Evolutionary conservation across 2,113 vertebrate species (phyloP).

Genomic region (Strix uralensis): DNA sequence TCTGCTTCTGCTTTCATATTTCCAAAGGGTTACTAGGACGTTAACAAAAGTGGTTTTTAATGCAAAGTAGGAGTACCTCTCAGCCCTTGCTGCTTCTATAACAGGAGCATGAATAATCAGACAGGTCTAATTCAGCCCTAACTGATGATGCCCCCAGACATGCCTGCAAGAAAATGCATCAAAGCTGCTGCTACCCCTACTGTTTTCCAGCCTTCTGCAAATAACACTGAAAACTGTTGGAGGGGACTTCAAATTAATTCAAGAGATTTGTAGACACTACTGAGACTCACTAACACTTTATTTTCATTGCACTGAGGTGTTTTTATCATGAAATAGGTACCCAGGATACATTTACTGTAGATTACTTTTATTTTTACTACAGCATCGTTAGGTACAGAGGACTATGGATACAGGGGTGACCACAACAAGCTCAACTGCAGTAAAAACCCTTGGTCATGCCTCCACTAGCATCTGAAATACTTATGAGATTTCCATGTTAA

Average conservation of each 20-base stretch:
- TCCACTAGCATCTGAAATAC: not conserved
- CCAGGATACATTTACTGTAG: not conserved
- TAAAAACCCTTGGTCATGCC: not conserved
- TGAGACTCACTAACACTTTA: slow-evolving; percentile 29
- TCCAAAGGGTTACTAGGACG: not conserved
- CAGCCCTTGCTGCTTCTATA: not conserved
- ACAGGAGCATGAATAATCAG: not conserved
- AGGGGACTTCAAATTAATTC: not conserved
- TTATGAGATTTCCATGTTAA: accelerated
- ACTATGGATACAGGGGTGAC: not conserved
- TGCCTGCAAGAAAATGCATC: not conserved
- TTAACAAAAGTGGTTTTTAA: not conserved
- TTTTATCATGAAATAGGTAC: not conserved
- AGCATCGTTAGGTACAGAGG: not conserved
- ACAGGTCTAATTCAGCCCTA: not conserved
- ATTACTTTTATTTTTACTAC: slow-evolving; percentile 22
- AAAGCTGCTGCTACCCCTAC: not conserved
- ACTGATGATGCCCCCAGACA: not conserved
- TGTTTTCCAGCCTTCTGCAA: not conserved
- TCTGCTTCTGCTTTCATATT: not conserved
- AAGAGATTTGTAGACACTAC: slow-evolving; percentile 2
- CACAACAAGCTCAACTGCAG: not conserved
- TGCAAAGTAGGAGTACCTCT: not conserved
- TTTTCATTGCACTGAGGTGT: not conserved
- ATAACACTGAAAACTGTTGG: not conserved